A percentile compares a stretch with the other conserved stretches of the same genome.
Conservation (phyloP, 2,797 vertebrate species). For the Yasuhikotakia modesta region DNA sequence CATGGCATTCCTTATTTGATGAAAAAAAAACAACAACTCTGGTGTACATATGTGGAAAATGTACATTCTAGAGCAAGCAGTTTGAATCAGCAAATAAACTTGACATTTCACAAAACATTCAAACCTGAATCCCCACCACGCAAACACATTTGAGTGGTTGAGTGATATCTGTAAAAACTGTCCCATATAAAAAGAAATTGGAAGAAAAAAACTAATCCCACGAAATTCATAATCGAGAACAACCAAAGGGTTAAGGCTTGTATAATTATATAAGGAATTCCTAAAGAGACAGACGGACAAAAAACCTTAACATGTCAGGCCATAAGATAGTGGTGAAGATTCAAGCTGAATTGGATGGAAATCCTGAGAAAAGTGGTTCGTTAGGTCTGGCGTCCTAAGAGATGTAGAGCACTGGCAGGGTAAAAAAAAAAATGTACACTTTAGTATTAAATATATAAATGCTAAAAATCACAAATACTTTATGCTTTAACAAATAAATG, state of each 20-base stretch:
- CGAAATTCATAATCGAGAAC: conserved; percentile 62
- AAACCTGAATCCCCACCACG: background rate
- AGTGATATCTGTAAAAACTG: conserved; percentile 26
- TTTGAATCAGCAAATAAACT: conserved; percentile 11
- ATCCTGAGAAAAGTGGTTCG: conserved; percentile 59
- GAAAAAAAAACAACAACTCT: conserved; percentile 20
- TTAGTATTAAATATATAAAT: background rate
- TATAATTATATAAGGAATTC: conserved; percentile 53
- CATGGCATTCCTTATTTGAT: conserved; percentile 36
- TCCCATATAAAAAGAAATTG: conserved; percentile 30
- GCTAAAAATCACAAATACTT: too few relatives aligned
- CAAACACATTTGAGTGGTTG: conserved; percentile 9
- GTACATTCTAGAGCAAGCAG: conserved; percentile 38
- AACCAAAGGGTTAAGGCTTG: conserved; percentile 65
- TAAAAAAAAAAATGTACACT: background rate
- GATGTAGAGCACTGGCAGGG: conserved; percentile 73
- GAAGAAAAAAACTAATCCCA: conserved; percentile 37
- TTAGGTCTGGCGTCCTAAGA: conserved; percentile 77
- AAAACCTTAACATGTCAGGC: conserved; percentile 7
- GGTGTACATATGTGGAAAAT: background rate
- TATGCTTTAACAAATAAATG: too few relatives aligned
- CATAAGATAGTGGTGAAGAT: conserved; percentile 54
- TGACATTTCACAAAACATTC: conserved; percentile 3
- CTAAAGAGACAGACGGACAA: background rate
- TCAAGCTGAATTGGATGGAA: conserved; percentile 63